Evolutionary conservation across 2,113 vertebrate genomes (phyloP).

Genomic region (Bos indicus): DNA sequence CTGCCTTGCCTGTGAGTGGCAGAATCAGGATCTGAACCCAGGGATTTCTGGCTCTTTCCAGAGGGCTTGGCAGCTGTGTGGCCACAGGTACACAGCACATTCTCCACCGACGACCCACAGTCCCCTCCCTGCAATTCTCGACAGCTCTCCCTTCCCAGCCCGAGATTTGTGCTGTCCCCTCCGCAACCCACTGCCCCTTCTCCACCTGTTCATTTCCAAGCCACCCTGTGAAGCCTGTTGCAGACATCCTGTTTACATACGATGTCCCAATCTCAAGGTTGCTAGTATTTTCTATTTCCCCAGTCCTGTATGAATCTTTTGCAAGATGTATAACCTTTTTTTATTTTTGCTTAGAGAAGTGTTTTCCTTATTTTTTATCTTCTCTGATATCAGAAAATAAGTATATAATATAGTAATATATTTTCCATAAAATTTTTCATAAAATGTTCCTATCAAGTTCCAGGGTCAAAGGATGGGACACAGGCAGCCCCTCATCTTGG

Average conservation of each 20-base stretch:
- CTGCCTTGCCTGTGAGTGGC: not conserved
- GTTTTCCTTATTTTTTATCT: not conserved
- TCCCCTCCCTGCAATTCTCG: too few species aligned
- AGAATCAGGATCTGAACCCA: not conserved
- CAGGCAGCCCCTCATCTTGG: rapidly evolving
- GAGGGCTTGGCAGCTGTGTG: rapidly evolving
- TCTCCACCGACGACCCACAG: rapidly evolving
- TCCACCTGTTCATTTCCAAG: not conserved
- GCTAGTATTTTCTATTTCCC: not conserved
- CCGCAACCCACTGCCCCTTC: rapidly evolving
- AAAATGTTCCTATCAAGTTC: not conserved
- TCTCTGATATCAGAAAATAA: not conserved
- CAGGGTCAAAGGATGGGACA: not conserved
- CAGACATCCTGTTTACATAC: rapidly evolving
- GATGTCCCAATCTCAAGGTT: not conserved
- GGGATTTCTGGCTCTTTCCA: not conserved
- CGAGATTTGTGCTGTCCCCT: too few species aligned
- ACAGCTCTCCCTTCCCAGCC: not conserved
- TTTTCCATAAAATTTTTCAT: not conserved
- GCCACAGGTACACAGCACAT: too few species aligned
- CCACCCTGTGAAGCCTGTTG: too few species aligned
- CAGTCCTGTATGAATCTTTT: too few species aligned
- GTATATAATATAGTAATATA: not conserved
- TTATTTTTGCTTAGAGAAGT: not conserved
- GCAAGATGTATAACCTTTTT: rapidly evolving